phyloP scores from a whole-genome alignment of 1,140 invertebrate genomes.

The Triops cancriformis region DNA sequence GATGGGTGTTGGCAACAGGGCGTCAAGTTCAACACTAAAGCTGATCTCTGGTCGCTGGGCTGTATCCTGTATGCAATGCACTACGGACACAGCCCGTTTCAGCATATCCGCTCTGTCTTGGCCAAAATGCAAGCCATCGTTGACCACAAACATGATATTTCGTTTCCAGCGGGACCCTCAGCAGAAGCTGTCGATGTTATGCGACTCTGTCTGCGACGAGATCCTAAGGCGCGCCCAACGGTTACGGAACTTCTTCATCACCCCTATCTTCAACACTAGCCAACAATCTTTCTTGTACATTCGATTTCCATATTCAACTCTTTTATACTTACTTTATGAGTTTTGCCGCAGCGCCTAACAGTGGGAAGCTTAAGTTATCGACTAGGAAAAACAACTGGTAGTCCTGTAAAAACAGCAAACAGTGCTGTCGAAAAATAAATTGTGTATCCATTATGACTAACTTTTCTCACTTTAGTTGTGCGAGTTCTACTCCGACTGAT shows the following conservation, averaged over 20 bases:
- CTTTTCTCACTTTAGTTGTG: too few species aligned
- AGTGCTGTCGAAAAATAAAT: too few species aligned
- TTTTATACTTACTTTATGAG: neutral
- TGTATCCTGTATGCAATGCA: conserved; percentile 92
- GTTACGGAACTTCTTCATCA: conserved; percentile 59
- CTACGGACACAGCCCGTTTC: conserved; percentile 84
- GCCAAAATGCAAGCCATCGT: conserved; percentile 75
- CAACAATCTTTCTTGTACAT: neutral
- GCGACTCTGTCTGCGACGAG: conserved; percentile 56
- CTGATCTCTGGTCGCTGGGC: conserved; percentile 95
- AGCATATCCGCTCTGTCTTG: conserved; percentile 63
- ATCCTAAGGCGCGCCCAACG: conserved; percentile 58
- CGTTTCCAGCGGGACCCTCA: conserved; percentile 53
- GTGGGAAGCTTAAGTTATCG: too few species aligned
- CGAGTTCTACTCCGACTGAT: too few species aligned
- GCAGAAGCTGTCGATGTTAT: conserved; percentile 50
- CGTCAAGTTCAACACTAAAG: conserved; percentile 76
- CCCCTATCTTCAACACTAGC: conserved; percentile 45
- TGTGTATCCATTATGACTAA: too few species aligned
- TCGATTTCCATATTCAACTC: neutral
- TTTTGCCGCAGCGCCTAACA: neutral
- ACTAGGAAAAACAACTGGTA: too few species aligned
- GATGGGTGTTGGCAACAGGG: conserved; percentile 36
- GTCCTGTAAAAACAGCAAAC: too few species aligned
- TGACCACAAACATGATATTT: conserved; percentile 62